A percentile compares a stretch with the other conserved stretches of the same genome.
These are phyloP conservation scores for Oceanites oceanicus DNA, from an alignment of 2,113 vertebrate species.

Conservation along the genomic window DNA sequence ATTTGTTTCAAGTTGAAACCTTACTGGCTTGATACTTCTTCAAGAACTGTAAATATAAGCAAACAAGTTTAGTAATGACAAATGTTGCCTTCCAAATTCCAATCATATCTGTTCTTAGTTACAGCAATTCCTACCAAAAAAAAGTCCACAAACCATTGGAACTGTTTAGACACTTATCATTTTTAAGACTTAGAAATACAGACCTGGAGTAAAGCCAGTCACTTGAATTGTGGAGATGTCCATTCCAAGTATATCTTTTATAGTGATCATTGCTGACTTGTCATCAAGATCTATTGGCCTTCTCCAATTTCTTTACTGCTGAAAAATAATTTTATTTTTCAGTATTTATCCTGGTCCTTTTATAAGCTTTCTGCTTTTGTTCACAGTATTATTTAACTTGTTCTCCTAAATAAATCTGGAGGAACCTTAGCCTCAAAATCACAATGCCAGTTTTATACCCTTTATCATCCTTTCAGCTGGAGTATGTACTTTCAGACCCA, in stretches of 20 bases:
- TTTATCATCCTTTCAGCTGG: not conserved
- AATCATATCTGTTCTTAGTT: slow-evolving; percentile 71
- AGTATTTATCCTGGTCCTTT: slow-evolving; percentile 65
- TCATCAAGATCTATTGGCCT: slow-evolving; percentile 59
- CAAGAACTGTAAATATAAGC: slow-evolving; percentile 71
- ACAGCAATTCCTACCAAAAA: slow-evolving; percentile 58
- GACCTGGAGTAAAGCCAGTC: slow-evolving; percentile 68
- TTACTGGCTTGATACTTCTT: slow-evolving; percentile 55
- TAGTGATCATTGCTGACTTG: slow-evolving; percentile 63
- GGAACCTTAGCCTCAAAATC: slow-evolving; percentile 38
- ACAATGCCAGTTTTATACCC: slow-evolving; percentile 18
- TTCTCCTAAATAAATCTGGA: slow-evolving; percentile 58
- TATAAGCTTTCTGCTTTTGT: slow-evolving; percentile 42
- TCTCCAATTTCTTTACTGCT: slow-evolving; percentile 52
- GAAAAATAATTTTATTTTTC: slow-evolving; percentile 63
- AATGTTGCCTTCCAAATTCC: slow-evolving; percentile 69
- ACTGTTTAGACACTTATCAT: slow-evolving; percentile 59
- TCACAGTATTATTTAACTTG: slow-evolving; percentile 29
- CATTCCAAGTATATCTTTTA: slow-evolving; percentile 72
- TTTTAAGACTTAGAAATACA: slow-evolving; percentile 76
- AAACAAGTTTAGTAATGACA: slow-evolving; percentile 68
- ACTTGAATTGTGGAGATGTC: slow-evolving; percentile 69
- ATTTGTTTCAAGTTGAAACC: slow-evolving; percentile 67
- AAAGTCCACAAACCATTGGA: slow-evolving; percentile 16
- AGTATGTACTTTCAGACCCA: slow-evolving; percentile 6